phyloP scores from a whole-genome alignment of 2,113 vertebrate species.

The Saguinus midas region DNA sequence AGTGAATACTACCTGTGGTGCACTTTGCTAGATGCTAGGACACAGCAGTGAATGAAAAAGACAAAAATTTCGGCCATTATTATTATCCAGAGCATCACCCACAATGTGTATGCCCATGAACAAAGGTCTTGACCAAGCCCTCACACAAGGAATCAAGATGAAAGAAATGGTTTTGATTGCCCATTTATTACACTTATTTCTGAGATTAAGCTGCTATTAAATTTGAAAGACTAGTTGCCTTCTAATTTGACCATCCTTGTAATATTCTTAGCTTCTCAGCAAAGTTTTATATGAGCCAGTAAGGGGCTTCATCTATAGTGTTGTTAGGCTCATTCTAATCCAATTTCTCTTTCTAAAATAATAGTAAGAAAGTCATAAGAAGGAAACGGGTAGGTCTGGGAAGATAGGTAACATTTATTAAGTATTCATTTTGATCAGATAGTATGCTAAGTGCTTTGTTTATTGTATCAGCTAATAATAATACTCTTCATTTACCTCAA shows the following conservation, averaged over 20 bases:
- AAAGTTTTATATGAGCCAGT: neutral
- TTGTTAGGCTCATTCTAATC: neutral
- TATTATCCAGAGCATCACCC: neutral
- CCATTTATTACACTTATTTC: neutral
- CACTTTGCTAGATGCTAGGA: neutral
- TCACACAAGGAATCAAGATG: neutral
- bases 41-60: neutral
- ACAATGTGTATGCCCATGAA: neutral
- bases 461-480: neutral
- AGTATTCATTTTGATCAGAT: neutral
- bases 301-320: neutral
- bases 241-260: neutral
- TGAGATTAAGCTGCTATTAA: neutral
- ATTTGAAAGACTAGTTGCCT: neutral
- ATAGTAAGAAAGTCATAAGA: neutral
- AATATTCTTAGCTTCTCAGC: neutral
- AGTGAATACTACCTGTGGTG: neutral
- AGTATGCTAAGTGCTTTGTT: neutral
- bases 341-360: neutral
- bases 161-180: neutral
- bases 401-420: neutral
- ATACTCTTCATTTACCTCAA: neutral
- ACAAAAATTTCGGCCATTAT: neutral
- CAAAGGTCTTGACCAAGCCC: neutral
- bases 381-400: neutral